Conservation (phyloP, 2,797 vertebrate species). For the Microctenopoma stevenorrisi region DNA sequence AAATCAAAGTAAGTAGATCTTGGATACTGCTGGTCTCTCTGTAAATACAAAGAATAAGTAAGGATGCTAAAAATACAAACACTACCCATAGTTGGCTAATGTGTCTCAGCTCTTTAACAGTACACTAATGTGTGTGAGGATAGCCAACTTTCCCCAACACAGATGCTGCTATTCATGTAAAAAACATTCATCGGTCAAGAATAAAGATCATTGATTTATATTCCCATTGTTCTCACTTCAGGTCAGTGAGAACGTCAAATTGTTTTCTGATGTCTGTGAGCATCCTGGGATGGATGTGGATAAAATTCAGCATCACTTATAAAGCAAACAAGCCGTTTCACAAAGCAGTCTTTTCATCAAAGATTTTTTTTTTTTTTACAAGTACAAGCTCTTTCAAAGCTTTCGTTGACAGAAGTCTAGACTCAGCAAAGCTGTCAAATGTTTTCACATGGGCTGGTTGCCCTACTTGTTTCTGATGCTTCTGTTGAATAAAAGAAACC, state of each 20-base stretch:
- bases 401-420: conserved; percentile 45
- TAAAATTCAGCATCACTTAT: conserved; percentile 41
- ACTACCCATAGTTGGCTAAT: neutral
- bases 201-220: conserved; percentile 10
- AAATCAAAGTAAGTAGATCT: neutral
- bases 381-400: conserved; percentile 58
- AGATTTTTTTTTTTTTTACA: conserved; percentile 21
- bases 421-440: conserved; percentile 71
- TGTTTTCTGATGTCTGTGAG: conserved; percentile 27
- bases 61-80: neutral
- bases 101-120: neutral
- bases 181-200: neutral
- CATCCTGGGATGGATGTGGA: conserved; percentile 19
- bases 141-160: neutral
- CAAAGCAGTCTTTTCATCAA: conserved; percentile 46
- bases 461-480: conserved; percentile 54
- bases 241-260: neutral
- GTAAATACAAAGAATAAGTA: too few species aligned
- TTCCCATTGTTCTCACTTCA: conserved; percentile 25
- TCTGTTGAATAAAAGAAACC: conserved; percentile 27
- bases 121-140: neutral
- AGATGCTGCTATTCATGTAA: neutral
- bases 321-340: conserved; percentile 58
- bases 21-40: neutral
- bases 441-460: conserved; percentile 40